Percentiles rank a stretch among this genome's conserved stretches.
Conservation (phyloP, 2,888 invertebrate species). For the Luperina nickerlii region DNA sequence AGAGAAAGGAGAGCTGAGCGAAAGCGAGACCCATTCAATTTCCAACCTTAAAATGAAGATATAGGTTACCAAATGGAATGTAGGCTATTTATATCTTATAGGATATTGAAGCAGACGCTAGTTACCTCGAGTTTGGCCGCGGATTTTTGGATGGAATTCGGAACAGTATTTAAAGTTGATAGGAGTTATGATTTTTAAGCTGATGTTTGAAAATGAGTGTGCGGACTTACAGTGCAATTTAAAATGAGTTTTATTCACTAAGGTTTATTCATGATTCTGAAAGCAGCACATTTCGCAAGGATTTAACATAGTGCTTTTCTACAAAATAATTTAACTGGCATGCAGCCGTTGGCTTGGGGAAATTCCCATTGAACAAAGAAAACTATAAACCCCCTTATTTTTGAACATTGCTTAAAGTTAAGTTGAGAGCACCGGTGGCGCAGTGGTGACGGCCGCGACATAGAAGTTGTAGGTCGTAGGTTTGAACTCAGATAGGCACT, state of each 20-base stretch:
- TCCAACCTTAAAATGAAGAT: constrained; percentile 1
- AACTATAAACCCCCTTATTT: not conserved
- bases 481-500: too few species aligned
- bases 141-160: constrained; percentile 60
- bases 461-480: too few species aligned
- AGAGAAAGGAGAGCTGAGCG: constrained; percentile 40
- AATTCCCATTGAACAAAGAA: not conserved
- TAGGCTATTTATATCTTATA: not conserved
- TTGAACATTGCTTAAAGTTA: not conserved
- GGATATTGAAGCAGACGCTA: constrained; percentile 45
- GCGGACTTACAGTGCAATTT: constrained; percentile 18
- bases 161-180: constrained; percentile 50
- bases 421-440: too few species aligned
- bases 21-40: constrained; percentile 22
- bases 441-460: too few species aligned
- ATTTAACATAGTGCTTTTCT: not conserved
- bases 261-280: not conserved
- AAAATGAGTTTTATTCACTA: constrained; percentile 27
- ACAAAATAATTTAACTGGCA: not conserved
- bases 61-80: constrained; percentile 11
- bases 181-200: constrained; percentile 57
- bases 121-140: constrained; percentile 35
- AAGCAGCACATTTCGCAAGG: not conserved
- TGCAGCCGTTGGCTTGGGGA: not conserved
- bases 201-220: constrained; percentile 23